Base-by-base conservation (phyloP, 2,888 invertebrate genomes). In the Lasioglossum vierecki region DNA sequence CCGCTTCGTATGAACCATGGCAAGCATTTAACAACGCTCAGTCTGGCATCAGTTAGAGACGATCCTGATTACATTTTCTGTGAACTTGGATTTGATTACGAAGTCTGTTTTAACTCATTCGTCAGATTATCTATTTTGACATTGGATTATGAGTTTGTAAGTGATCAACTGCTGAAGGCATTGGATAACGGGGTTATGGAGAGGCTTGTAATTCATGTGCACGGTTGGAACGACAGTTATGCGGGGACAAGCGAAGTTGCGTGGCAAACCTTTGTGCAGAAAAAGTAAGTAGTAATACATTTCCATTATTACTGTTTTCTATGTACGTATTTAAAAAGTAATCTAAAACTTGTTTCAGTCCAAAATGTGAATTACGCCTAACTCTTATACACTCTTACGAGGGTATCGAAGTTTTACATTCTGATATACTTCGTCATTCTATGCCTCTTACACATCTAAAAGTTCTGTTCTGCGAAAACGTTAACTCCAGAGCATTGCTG, bases 361-460 rank as follows among this genome's bases (percentile, higher is more conserved):
- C 96, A 2, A 93, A 94, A n/a, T 96, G 97, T 91, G 95, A 96
- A 91, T 95, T 97, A 18, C 96, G 96, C 70, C 92, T 97, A 72
- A 96, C 96, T 85, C 95, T 97, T 63, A 96, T 97, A 87, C 97
- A 97, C 94, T 97, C 97, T 49, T 96, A 96, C 89, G 96, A 96
- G 90, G 97, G 97, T 75, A 96, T 97, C 30, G 95, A 96, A 88
- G 95, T 96, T 84, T 95, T 97, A 88, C 96, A 97, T 83, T 94
- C 95, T 72, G 95, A 96, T 86, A 97, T 98, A 89, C 94, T 98
- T 76, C 96, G 96, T 88, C 96, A 96, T 71, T 96, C 96, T 81
- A 97, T 98, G 97, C 97, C 97, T 30, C 95, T 98, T 39, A 96
- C 97, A 39, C 97, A 97, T 94, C 95, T 97, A 76, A 96, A 97